Evolutionary conservation across 2,888 invertebrate species (phyloP).

Genomic region (Odontothrips loti): DNA sequence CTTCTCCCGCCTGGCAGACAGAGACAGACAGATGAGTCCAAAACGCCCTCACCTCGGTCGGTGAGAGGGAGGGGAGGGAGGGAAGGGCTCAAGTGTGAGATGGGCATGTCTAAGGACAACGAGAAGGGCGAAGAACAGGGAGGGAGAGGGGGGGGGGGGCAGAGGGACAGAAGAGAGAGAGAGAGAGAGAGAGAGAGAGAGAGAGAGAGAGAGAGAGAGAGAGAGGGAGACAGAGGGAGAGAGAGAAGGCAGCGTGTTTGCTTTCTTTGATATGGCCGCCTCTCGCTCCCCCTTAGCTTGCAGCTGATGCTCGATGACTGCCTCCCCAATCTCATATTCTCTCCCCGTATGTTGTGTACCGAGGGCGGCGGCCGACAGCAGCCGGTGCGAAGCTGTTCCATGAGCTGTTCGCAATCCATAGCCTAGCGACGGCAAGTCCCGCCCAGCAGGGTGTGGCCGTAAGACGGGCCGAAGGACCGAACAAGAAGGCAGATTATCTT

Average conservation of each 20-base stretch:
- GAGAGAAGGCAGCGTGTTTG: not conserved
- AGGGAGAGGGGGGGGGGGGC: not conserved
- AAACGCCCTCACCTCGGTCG: too few species aligned
- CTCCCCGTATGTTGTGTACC: not conserved
- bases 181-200: constrained; percentile 1
- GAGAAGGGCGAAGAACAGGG: not conserved
- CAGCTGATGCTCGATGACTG: not conserved
- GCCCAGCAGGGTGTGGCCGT: too few species aligned
- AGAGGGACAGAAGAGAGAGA: not conserved
- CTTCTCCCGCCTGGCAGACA: not conserved
- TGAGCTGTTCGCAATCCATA: not conserved
- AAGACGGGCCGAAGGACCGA: too few species aligned
- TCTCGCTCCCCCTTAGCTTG: not conserved
- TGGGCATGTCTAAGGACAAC: not conserved
- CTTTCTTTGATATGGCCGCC: constrained; percentile 16
- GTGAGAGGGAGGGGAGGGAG: too few species aligned
- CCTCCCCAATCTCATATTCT: not conserved
- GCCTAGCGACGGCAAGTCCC: not conserved
- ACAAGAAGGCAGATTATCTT: too few species aligned
- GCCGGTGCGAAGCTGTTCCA: not conserved
- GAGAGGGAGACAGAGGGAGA: not conserved
- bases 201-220: not conserved
- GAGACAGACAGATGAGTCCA: not conserved
- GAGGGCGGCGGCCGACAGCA: not conserved
- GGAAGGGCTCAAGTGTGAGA: not conserved